Evolutionary conservation across 2,797 vertebrate genomes (phyloP), one percentile per base, ranked within the genome.

Genomic region (Zenarchopterus dispar): DNA sequence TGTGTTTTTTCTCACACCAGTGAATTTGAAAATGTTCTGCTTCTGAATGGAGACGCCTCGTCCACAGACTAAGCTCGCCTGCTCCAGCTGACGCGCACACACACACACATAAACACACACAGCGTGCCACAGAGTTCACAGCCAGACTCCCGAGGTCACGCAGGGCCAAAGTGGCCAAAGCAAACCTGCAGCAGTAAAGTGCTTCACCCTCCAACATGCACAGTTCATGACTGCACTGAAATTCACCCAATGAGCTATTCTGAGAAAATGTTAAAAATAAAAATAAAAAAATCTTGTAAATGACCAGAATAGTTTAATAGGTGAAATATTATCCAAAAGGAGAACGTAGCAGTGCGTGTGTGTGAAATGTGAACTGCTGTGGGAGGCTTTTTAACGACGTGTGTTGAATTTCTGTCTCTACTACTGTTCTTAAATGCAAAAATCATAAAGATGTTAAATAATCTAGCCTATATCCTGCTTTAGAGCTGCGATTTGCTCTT

Each of bases 71-170:
- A 43, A 2, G 19, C 23, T 47, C 4, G 26, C 17, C 44, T 36
- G 19, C 28, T 36, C 45, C 44, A 26, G 60, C 57, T 43, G 18
- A 62, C 73, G 46, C 59, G 45, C 62, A 33, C 55, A 52, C 45
- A 19, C 55, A 52, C 45, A 22, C 51, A 33, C 61, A 42, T 52
- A 42, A 44, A 59, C 53, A 60, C 81, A 67, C 67, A n/a, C 51
- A 26, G 56, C 60, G 46, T 63, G 65, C 69, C 78, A 78, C 77
- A 61, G 69, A 63, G 81, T 82, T 86, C 82, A 85, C 71, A 45
- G 39, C 22, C 68, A 67, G 67, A 56, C 67, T 76, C 76, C 56
- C 39, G 62, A 74, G 84, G 86, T 86, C 84, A 90, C 49, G 4
- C 24, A 2, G 78, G 79, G 77, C 70, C 55, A 77, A 67, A 62